phyloP scores from a whole-genome alignment of 2,113 vertebrate genomes.

The Emydura subglobosa region DNA sequence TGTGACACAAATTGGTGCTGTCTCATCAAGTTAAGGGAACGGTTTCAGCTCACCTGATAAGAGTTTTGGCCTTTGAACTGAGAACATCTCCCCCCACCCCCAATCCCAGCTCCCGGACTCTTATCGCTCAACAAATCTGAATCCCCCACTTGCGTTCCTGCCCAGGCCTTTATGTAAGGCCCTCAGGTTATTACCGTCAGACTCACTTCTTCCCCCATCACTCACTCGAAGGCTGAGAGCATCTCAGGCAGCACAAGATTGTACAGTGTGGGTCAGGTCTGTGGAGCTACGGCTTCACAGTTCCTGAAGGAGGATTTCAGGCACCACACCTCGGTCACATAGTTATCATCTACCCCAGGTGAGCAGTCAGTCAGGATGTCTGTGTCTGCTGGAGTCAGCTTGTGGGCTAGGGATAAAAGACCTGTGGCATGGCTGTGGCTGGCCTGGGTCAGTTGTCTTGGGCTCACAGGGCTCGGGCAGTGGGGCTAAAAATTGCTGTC shows the following conservation, averaged over 20 bases:
- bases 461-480: background rate
- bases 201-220: background rate
- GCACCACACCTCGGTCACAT: background rate
- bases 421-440: background rate
- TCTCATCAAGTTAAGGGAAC: conserved; percentile 30
- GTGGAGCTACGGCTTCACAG: fast-evolving
- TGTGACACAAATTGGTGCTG: conserved; percentile 55
- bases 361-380: background rate
- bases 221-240: background rate
- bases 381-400: background rate
- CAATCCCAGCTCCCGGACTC: background rate
- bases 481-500: background rate
- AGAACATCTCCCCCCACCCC: background rate
- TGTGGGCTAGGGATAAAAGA: background rate
- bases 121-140: fast-evolving
- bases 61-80: conserved; percentile 43
- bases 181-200: background rate
- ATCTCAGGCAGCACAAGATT: fast-evolving
- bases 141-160: background rate
- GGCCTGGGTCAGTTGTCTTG: background rate
- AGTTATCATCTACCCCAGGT: background rate
- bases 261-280: background rate
- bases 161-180: background rate
- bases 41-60: background rate
- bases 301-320: background rate